Evolutionary conservation across 2,888 invertebrate species (phyloP).

Genomic region (Chalcosyrphus nemorum): DNA sequence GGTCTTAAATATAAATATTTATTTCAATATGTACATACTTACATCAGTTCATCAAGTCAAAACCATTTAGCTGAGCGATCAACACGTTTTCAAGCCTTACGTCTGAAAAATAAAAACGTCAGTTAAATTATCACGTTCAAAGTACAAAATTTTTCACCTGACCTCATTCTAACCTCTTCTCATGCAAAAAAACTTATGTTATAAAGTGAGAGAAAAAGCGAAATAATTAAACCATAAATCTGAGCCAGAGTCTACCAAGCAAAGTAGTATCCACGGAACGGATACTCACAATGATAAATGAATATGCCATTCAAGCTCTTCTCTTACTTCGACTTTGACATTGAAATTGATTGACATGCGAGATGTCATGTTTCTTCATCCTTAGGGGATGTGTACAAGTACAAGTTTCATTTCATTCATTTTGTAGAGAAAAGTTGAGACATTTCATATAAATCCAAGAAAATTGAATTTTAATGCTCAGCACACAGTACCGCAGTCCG

Average conservation of each 20-base stretch:
- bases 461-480: constrained; percentile 47
- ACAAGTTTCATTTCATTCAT: not conserved
- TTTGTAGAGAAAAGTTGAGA: constrained; percentile 14
- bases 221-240: constrained; percentile 25
- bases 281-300: constrained; percentile 35
- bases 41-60: no score
- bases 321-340: constrained; percentile 15
- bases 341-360: constrained; percentile 37
- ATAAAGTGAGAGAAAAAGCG: not conserved
- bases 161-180: not conserved
- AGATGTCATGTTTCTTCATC: constrained; percentile 6
- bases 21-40: no score
- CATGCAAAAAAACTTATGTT: no score
- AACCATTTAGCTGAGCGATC: no score
- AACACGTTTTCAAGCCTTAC: no score
- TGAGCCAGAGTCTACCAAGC: not conserved
- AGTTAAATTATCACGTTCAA: no score
- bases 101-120: no score
- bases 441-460: constrained; percentile 37
- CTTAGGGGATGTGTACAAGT: not conserved
- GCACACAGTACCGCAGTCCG: not conserved
- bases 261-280: constrained; percentile 13
- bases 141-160: not conserved
- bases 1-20: no score
- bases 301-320: constrained; percentile 8